A percentile compares a stretch with the other conserved stretches of the same genome.
Evolutionary conservation across 2,888 invertebrate species (phyloP).

Genomic region (Mesochorus sp.): DNA sequence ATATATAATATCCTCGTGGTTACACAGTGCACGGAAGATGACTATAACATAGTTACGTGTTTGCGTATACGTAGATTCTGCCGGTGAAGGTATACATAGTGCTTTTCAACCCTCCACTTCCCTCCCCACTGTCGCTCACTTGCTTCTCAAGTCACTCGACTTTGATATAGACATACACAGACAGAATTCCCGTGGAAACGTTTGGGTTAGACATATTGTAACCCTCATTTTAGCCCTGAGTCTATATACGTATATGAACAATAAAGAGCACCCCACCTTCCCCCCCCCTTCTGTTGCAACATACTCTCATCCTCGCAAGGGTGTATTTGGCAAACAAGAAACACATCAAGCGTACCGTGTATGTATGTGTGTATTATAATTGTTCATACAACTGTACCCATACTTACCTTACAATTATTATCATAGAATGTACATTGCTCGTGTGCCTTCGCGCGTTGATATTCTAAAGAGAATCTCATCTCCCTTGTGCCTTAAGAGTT

Average conservation of each 20-base stretch:
- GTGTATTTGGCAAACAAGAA: constrained; percentile 12
- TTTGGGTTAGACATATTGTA: constrained; percentile 1
- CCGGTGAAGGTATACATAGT: too few species aligned
- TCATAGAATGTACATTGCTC: neutral
- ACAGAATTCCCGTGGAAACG: neutral
- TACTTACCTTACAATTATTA: neutral
- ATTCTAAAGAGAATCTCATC: neutral
- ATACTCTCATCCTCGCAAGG: neutral
- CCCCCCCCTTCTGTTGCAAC: too few species aligned
- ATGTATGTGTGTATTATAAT: neutral
- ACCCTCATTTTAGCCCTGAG: neutral
- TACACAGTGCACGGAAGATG: neutral
- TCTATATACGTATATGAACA: neutral
- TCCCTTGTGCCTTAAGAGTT: neutral
- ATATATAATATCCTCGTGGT: neutral
- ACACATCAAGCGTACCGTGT: too few species aligned
- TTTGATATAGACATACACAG: constrained; percentile 12
- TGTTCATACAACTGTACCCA: constrained; percentile 6
- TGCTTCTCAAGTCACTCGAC: neutral
- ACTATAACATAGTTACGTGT: constrained; percentile 47
- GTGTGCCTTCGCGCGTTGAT: constrained; percentile 8
- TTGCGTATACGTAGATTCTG: constrained; percentile 38
- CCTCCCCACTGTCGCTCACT: neutral
- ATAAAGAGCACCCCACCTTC: neutral
- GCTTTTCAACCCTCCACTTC: neutral